Percentiles rank a stretch among this genome's conserved stretches.
These are phyloP conservation scores for Mionectes macconnelli DNA, from an alignment of 2,113 vertebrate genomes.

Conservation along the genomic window DNA sequence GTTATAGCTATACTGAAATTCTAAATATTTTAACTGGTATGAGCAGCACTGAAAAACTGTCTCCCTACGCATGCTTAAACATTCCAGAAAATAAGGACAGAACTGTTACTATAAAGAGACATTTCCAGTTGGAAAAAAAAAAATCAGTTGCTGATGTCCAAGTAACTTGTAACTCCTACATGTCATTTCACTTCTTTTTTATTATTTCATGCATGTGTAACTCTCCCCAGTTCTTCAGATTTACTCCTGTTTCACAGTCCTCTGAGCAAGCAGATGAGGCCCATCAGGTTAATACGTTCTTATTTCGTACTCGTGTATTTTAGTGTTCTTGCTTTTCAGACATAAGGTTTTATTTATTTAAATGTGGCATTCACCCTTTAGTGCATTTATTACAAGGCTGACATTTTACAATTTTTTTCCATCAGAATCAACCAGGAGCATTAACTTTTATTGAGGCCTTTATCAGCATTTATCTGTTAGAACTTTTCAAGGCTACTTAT, in stretches of 20 bases:
- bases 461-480: constrained; percentile 35
- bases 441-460: constrained; percentile 58
- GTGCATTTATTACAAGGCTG: constrained; percentile 48
- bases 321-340: constrained; percentile 37
- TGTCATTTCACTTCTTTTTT: background rate
- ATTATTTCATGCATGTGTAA: background rate
- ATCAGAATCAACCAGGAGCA: constrained; percentile 25
- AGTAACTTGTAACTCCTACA: background rate
- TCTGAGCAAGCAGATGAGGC: constrained; percentile 4
- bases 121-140: background rate
- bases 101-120: background rate
- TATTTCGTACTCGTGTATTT: background rate
- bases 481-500: constrained; percentile 14
- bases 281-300: constrained; percentile 33
- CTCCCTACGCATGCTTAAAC: background rate
- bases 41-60: background rate
- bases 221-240: background rate
- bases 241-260: background rate
- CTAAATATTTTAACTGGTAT: background rate
- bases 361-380: constrained; percentile 58
- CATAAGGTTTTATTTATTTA: constrained; percentile 57
- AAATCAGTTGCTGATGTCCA: background rate
- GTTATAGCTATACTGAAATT: background rate
- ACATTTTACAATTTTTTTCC: constrained; percentile 34
- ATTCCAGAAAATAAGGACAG: background rate